Percentiles rank a stretch among this genome's conserved stretches.
Conservation (phyloP, 2,113 vertebrate species). For the Cyprinodon tularosa region DNA sequence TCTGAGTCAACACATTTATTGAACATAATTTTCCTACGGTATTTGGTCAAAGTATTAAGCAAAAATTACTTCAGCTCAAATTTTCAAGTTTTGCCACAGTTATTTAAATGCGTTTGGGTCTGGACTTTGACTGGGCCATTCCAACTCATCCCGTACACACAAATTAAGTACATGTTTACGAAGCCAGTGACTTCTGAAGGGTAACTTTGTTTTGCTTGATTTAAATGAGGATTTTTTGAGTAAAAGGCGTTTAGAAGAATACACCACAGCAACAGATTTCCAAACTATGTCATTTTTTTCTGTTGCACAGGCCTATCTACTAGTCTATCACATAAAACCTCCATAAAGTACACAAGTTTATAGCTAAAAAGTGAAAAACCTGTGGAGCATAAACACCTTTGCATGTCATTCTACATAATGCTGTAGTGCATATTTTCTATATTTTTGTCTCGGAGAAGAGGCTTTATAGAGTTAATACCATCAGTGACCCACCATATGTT, state of each 20-base stretch:
- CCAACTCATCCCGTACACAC: background rate
- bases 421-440: background rate
- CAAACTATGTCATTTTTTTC: too few relatives aligned
- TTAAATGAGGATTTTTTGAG: background rate
- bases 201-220: background rate
- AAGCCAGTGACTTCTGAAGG: background rate
- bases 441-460: background rate
- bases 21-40: background rate
- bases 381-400: background rate
- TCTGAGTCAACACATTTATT: too few relatives aligned
- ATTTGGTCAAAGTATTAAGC: too few relatives aligned
- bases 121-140: too few relatives aligned
- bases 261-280: background rate
- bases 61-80: too few relatives aligned
- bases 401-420: background rate
- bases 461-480: background rate
- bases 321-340: background rate
- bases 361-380: background rate
- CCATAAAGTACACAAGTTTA: background rate
- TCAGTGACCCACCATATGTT: background rate
- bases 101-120: too few relatives aligned
- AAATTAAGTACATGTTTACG: background rate
- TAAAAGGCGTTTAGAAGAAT: background rate
- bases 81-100: too few relatives aligned
- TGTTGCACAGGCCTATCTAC: background rate